Base-by-base conservation (phyloP, 2,797 vertebrate species). In the Notolepis coatsorum region DNA sequence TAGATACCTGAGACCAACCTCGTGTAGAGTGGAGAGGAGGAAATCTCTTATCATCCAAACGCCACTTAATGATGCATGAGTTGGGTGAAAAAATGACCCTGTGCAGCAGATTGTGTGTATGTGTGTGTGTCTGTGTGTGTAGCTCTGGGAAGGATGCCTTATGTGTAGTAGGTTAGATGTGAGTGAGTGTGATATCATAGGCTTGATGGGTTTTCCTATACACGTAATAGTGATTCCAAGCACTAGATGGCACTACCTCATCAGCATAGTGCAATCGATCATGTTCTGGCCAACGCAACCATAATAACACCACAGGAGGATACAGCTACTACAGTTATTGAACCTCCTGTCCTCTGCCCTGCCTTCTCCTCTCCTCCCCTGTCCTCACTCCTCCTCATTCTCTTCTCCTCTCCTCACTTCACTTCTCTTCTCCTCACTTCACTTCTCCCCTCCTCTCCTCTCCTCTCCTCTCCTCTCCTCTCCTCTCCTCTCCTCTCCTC, bases 171-270 rank as follows among this genome's bases (percentile, higher is more conserved):
- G n/a, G n/a, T n/a, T n/a, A n/a, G n/a, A n/a, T 12, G 58, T 21
- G 57, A 31, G 53, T 27, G 55, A 51, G 72, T 43, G 27, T 2
- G 10, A 42, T 4, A 4, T 17, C 7, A 15, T 52, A 65, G 13
- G 17, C 66, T 65, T 8, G 4, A 7, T 28, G 41, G 18, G 9
- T 27, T 45, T 4, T 8, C 1, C 3, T 8, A 27, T 38, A 8
- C 42, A n/a, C 13, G 6, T 8, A 18, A 18, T 20, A 9, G 12
- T 3, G 38, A 28, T 3, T 4, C 3, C 3, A 3, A 20, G 35
- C 83, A 61, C 71, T 76, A 79, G 81, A 75, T 80, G 82, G 77
- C 79, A 25, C 71, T 80, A 62, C 58, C 52, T 59, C 46, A 58
- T 47, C 73, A n/a, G n/a, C n/a, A n/a, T n/a, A n/a, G n/a, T n/a